Conservation (phyloP, 1,140 invertebrate genomes). For the Macrobrachium nipponense region DNA sequence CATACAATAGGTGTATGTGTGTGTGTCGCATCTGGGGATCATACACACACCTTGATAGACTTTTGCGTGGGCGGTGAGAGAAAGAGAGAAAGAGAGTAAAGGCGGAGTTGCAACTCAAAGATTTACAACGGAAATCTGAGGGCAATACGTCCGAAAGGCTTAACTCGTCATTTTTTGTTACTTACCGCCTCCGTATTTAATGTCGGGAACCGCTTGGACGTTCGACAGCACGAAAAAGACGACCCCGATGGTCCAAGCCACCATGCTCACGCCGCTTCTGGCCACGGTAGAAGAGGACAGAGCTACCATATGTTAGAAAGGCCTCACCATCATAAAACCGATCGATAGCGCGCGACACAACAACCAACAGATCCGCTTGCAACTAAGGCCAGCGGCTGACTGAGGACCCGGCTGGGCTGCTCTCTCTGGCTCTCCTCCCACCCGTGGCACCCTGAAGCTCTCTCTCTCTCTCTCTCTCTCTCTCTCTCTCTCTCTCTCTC, state of each 20-base stretch:
- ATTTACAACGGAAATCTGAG: background rate
- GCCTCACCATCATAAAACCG: slow-evolving; percentile 43
- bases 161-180: slow-evolving; percentile 5
- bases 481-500: slow-evolving; percentile 16
- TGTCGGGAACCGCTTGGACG: slow-evolving; percentile 18
- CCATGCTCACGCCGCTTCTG: slow-evolving; percentile 42
- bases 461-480: background rate
- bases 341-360: slow-evolving; percentile 50
- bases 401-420: slow-evolving; percentile 13
- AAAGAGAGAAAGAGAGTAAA: background rate
- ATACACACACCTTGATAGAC: too few relatives aligned
- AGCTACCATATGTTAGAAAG: slow-evolving; percentile 58
- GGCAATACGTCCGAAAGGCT: background rate
- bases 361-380: slow-evolving; percentile 25
- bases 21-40: too few relatives aligned
- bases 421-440: slow-evolving; percentile 2
- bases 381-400: slow-evolving; percentile 49
- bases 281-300: slow-evolving; percentile 50
- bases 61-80: too few relatives aligned
- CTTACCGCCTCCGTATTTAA: slow-evolving; percentile 52
- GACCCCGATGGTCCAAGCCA: slow-evolving; percentile 39
- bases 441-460: slow-evolving; percentile 6
- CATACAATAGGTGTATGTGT: too few relatives aligned
- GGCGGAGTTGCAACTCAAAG: too few relatives aligned
- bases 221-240: slow-evolving; percentile 17